phyloP scores from a whole-genome alignment of 2,113 vertebrate genomes.

The Seriola rivoliana region DNA sequence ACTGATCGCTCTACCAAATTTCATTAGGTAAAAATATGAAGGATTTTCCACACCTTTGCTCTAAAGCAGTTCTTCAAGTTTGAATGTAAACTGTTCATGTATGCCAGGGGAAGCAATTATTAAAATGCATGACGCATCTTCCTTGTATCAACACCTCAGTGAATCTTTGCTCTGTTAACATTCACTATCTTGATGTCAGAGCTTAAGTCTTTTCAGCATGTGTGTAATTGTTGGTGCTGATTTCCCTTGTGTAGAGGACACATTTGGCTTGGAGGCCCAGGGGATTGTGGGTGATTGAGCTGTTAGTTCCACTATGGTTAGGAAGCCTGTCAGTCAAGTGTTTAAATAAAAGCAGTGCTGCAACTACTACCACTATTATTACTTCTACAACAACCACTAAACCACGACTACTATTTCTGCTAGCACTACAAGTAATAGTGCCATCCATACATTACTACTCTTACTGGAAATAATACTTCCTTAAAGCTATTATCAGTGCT shows the following conservation, averaged over 20 bases:
- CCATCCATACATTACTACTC: not conserved
- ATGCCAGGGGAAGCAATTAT: not conserved
- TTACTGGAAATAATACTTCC: not conserved
- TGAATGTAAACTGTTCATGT: not conserved
- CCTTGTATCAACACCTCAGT: conserved; percentile 23
- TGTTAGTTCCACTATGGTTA: conserved; percentile 47
- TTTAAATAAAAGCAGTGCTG: conserved; percentile 39
- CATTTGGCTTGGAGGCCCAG: conserved; percentile 58
- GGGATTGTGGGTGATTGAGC: conserved; percentile 64
- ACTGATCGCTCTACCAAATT: not conserved
- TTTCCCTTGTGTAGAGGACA: conserved; percentile 63
- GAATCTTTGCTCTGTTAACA: conserved; percentile 40
- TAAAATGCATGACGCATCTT: conserved; percentile 22
- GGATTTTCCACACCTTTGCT: not conserved
- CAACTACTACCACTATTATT: conserved; percentile 22
- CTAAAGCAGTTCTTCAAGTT: not conserved
- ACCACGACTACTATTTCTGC: not conserved
- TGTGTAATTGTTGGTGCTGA: conserved; percentile 49
- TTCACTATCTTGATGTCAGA: conserved; percentile 41
- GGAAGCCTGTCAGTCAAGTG: conserved; percentile 48
- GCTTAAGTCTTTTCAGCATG: conserved; percentile 28
- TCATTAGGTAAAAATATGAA: not conserved
- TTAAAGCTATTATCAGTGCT: not conserved
- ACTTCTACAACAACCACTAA: not conserved
- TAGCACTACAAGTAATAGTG: not conserved